Base-by-base conservation (phyloP, 2,888 invertebrate genomes). In the Tetropium fuscum region DNA sequence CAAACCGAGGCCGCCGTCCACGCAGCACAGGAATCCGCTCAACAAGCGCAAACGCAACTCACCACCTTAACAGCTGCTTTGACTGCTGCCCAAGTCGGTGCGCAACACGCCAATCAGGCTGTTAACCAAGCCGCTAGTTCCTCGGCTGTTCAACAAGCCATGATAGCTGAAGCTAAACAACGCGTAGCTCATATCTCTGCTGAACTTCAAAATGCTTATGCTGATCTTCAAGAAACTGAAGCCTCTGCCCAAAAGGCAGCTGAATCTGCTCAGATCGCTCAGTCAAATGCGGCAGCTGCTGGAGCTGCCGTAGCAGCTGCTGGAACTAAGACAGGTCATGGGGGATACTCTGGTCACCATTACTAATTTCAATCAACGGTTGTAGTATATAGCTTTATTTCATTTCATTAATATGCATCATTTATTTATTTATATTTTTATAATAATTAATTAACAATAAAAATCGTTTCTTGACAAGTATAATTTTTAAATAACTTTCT, bases 21-120 rank as follows among this genome's bases (percentile, higher is more conserved):
- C 44, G 81, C 90, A 0, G 88, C 91, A 0, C 87, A 88, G 22
- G 86, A 88, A 69, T 84, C 90, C 0, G 88, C 90, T 0, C 86
- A 88, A 73, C 89, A 90, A 77, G 89, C 90, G 22, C 87, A 87
- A 83, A 88, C 88, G 73, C 73, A 73, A 61, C 53, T 88, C 65
- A 88, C 88, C 0, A 89, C 90, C 0, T 72, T 91, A 44, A 90
- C 90, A 76, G 89, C 90, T 36, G 91, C 91, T 0, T 88, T 90
- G 6, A 67, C 72, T 16, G 63, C 73, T 10, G 60, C 70, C n/a
- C 73, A 73, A 16, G 15, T 18, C 3, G 36, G 36, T 13, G 16
- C 87, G 0, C 88, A 90, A 53, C 88, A 90, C 72, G 88, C 90
- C 0, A 86, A 87, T 60, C 88, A 88, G 63, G 87, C 90, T 0